A percentile compares a stretch with the other conserved stretches of the same genome.
phyloP scores from a whole-genome alignment of 2,888 invertebrate genomes.

The Pristionchus fissidentatus region DNA sequence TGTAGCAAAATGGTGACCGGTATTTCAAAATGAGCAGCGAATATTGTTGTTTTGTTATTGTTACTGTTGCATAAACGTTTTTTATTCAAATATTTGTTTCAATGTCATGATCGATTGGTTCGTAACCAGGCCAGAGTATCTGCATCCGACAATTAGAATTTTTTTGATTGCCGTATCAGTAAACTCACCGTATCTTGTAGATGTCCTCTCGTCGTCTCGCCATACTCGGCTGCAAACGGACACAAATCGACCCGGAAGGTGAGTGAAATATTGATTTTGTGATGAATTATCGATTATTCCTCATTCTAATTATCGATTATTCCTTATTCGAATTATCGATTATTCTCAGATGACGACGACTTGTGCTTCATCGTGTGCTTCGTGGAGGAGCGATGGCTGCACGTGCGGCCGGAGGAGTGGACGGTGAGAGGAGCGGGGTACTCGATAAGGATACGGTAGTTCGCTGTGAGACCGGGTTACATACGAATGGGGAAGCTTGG shows the following conservation, averaged over 20 bases:
- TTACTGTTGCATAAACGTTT: neutral
- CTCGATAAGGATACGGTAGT: neutral
- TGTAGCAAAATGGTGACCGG: too few relatives aligned
- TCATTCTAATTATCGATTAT: neutral
- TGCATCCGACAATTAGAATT: too few relatives aligned
- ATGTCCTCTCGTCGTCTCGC: slow-evolving; percentile 44
- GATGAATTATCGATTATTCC: neutral
- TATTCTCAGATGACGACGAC: slow-evolving; percentile 38
- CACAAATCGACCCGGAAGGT: slow-evolving; percentile 47
- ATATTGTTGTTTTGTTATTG: neutral
- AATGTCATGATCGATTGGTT: too few relatives aligned
- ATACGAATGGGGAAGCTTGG: too few relatives aligned
- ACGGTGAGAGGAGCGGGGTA: neutral
- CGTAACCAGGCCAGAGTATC: too few relatives aligned
- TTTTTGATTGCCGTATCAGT: neutral
- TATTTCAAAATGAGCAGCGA: too few relatives aligned
- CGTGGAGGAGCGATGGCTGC: slow-evolving; percentile 58
- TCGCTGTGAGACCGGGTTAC: too few relatives aligned
- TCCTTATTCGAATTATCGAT: neutral
- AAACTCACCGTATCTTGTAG: neutral
- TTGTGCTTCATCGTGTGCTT: slow-evolving; percentile 44
- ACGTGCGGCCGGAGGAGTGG: slow-evolving; percentile 57
- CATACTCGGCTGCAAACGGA: slow-evolving; percentile 4
- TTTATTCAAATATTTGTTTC: neutral
- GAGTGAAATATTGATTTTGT: neutral